These are phyloP conservation scores for Drosophila tanythrix DNA, from an alignment of 2,888 invertebrate genomes.

Conservation along the genomic window DNA sequence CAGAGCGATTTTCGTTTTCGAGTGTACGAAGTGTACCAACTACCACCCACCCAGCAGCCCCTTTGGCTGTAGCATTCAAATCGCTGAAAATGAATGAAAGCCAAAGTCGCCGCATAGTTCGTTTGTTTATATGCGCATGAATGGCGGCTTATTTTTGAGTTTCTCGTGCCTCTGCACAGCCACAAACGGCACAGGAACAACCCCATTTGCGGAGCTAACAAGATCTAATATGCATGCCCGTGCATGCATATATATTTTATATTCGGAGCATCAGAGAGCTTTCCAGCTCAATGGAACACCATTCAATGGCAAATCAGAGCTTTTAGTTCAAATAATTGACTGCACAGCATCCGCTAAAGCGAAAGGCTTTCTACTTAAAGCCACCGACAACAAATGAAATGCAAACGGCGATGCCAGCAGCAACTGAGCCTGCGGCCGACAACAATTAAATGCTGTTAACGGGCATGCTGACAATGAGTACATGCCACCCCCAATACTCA, in stretches of 20 bases:
- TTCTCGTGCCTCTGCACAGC: neutral
- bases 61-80: slow-evolving; percentile 28
- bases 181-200: neutral
- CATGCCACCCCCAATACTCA: slow-evolving; percentile 21
- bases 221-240: neutral
- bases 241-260: neutral
- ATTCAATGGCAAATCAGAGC: neutral
- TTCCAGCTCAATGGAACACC: neutral
- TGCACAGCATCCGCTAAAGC: neutral
- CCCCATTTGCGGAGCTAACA: slow-evolving; percentile 3
- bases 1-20: neutral
- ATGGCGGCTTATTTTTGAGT: slow-evolving; percentile 34
- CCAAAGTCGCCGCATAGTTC: slow-evolving; percentile 51
- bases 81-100: slow-evolving; percentile 62
- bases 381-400: slow-evolving; percentile 17
- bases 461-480: slow-evolving; percentile 50
- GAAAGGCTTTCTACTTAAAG: neutral
- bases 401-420: slow-evolving; percentile 11
- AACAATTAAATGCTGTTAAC: slow-evolving; percentile 33
- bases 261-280: neutral
- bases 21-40: neutral
- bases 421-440: slow-evolving; percentile 16
- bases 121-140: slow-evolving; percentile 36
- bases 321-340: neutral
- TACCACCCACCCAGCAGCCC: neutral